Evolutionary conservation across 2,113 vertebrate genomes (phyloP).

Genomic region (Oreocharis arfaki): DNA sequence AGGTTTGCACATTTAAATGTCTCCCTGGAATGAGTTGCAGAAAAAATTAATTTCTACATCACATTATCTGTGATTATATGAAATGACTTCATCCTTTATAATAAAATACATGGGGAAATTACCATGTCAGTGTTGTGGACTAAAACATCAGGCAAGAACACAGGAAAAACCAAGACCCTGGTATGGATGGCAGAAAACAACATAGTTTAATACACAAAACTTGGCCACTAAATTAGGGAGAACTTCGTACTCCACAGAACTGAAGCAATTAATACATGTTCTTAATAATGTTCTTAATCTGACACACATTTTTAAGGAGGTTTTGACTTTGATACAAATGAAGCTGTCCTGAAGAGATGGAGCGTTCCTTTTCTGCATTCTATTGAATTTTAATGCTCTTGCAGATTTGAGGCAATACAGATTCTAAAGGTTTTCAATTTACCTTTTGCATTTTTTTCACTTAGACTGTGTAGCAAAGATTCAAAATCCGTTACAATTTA

Average conservation of each 20-base stretch:
- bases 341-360: neutral
- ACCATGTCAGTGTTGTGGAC: neutral
- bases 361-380: neutral
- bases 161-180: neutral
- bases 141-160: neutral
- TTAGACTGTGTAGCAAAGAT: neutral
- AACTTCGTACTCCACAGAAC: neutral
- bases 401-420: neutral
- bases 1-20: neutral
- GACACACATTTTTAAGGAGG: constrained; percentile 37
- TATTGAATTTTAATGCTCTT: neutral
- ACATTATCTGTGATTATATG: neutral
- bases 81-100: neutral
- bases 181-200: neutral
- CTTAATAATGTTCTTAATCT: neutral
- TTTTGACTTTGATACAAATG: constrained; percentile 34
- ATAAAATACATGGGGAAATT: neutral
- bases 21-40: neutral
- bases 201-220: neutral
- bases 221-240: neutral
- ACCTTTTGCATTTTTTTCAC: neutral
- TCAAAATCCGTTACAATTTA: neutral
- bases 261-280: neutral
- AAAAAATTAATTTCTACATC: neutral
- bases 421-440: constrained; percentile 1